Evolutionary conservation across 2,797 vertebrate species (phyloP), one percentile per base, ranked within the genome.

Genomic region (Bovichtus diacanthus): DNA sequence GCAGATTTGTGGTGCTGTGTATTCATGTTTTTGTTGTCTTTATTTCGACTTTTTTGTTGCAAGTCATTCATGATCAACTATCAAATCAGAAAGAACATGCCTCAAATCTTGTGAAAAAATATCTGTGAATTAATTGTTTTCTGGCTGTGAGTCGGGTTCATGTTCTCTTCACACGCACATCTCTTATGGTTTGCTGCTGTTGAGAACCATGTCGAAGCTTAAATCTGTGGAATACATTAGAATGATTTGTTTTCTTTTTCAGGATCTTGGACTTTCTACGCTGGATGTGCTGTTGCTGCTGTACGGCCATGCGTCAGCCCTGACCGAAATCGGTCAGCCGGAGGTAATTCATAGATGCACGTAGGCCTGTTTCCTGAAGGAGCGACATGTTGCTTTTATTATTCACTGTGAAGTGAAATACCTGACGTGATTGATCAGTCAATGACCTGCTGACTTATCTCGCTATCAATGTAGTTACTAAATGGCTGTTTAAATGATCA

Each of bases 321-420:
- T 99, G 9, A 95, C 95, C 60, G 96, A 97, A 59, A 95, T 97
- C 5, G 97, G 97, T 43, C 95, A 95, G 9, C 93, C 95, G 19
- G 95, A 97, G 96, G 98, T 98, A 94, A 91, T 3, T 3, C 7
- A 29, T 2, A 11, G 9, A 54, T 36, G 2, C 9, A 2, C 15
- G 59, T 13, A 1, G 2, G 1, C 21, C 10, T 7, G 3, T 46
- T 44, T 44, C 41, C 16, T 44, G 6, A 6, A 16, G 41, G 44
- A 6, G 16, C 18, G 18, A 8, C 43, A 8, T 19, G 3, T 8
- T 44, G 43, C 18, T 18, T 16, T 15, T 41, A 43, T 18, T 16
- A 44, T 44, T 9, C 19, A 9, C 18, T 9, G 43, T 44, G 43
- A 18, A 19, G 43, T 18, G 3, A 18, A 9, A 34, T 8, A 34